Evolutionary conservation across 2,888 invertebrate species (phyloP), one percentile per base, ranked within the genome.

Genomic region (Lamellibrachia satsuma): DNA sequence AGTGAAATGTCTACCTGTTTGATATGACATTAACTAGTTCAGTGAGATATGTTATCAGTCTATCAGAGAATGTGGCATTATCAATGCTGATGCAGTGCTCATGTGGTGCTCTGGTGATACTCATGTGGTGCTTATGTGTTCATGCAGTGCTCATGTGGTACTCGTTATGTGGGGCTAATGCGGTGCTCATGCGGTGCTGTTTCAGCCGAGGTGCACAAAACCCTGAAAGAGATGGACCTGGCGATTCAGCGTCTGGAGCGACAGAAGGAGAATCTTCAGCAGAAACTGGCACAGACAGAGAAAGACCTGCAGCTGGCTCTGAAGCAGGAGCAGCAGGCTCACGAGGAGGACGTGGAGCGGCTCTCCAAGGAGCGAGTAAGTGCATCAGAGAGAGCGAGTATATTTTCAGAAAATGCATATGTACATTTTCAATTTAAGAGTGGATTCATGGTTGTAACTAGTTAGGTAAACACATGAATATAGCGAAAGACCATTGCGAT

Each of bases 261-360:
- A 92, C 95, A 95, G 92, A 95, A 96, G 91, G 97, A 97, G 94
- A 97, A 97, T 2, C 97, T 99, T 91, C 98, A 98, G 95, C 98
- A 98, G 95, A 97, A 98, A 92, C 97, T 98, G 95, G 98, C 98
- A 94, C 98, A 98, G 95, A 98, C 98, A 0, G 97, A 97, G 94
- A 95, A 96, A 93, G 97, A 97, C 94, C 95, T 96, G 92, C 95
- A 96, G 94, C 93, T 96, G 93, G 95, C 96, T 7, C 94, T 97
- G 55, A 95, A 96, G n/a, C 96, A 96, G 94, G 96, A 96, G 94
- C 96, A 96, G 93, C 96, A 96, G 93, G 95, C 96, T 8, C 96
- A 97, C 94, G 96, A 96, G 94, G 96, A 97, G 92, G 97, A 97
- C 94, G 95, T 96, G 7, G 96, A 97, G 92, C 94, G 96, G 90